phyloP scores from a whole-genome alignment of 2,113 vertebrate species.

The Seriola quinqueradiata region DNA sequence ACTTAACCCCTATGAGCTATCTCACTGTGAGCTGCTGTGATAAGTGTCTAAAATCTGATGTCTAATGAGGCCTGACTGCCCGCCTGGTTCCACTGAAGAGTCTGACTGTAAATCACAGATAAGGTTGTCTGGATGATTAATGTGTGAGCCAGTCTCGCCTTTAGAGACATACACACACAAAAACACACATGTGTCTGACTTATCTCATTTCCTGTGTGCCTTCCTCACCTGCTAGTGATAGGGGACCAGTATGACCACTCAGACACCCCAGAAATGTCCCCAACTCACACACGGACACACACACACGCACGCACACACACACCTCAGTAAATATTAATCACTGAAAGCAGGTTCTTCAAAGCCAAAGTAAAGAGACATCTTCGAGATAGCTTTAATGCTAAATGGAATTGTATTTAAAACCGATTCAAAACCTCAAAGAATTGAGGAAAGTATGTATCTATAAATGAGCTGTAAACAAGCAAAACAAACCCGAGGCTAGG shows the following conservation, averaged over 20 bases:
- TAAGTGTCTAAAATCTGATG: slow-evolving; percentile 59
- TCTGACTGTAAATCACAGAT: slow-evolving; percentile 66
- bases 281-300: neutral
- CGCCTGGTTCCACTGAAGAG: slow-evolving; percentile 45
- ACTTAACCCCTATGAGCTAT: slow-evolving; percentile 33
- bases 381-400: neutral
- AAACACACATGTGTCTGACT: slow-evolving; percentile 13
- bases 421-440: neutral
- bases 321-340: slow-evolving; percentile 22
- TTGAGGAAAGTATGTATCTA: too few species aligned
- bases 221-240: slow-evolving; percentile 36
- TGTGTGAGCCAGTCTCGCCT: slow-evolving; percentile 45
- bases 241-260: slow-evolving; percentile 12
- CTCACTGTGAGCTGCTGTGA: slow-evolving; percentile 35
- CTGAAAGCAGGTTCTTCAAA: neutral
- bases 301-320: neutral
- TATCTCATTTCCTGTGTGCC: slow-evolving; percentile 55
- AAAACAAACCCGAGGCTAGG: neutral
- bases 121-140: slow-evolving; percentile 61
- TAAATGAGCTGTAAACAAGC: neutral
- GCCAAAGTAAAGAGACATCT: neutral
- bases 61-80: slow-evolving; percentile 59
- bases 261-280: slow-evolving; percentile 2
- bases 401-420: neutral
- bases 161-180: slow-evolving; percentile 10